Evolutionary conservation across 64 coral and sea anemone species (phyloP).

Genomic region (Montipora capricornis): DNA sequence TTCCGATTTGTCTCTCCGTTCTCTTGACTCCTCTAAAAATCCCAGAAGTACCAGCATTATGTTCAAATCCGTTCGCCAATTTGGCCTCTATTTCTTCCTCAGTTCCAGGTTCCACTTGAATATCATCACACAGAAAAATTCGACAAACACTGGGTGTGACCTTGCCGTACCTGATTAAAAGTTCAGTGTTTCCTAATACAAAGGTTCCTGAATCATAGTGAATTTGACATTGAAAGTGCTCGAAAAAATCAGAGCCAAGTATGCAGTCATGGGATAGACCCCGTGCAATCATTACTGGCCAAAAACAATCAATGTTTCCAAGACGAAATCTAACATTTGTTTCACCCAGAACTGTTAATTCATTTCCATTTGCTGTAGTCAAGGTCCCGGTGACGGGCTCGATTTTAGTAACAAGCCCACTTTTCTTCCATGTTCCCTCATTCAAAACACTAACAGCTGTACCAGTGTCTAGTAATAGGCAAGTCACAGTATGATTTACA

Average conservation of each 20-base stretch:
- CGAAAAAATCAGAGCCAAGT: slow-evolving; percentile 57
- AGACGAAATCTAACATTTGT: slow-evolving; percentile 73
- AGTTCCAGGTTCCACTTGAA: slow-evolving; percentile 52
- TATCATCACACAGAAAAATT: slow-evolving; percentile 54
- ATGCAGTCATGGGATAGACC: slow-evolving; percentile 62
- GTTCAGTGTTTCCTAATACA: neutral
- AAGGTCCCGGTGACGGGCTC: neutral
- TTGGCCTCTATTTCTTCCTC: slow-evolving; percentile 39
- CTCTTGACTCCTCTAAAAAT: slow-evolving; percentile 60
- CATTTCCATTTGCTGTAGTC: slow-evolving; percentile 33
- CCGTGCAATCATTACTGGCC: slow-evolving; percentile 56
- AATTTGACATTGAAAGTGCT: slow-evolving; percentile 65
- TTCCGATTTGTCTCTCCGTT: slow-evolving; percentile 17
- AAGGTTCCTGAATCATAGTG: slow-evolving; percentile 38
- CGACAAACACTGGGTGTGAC: slow-evolving; percentile 45
- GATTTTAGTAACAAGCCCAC: slow-evolving; percentile 12
- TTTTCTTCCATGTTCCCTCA: slow-evolving; percentile 38
- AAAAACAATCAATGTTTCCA: slow-evolving; percentile 55
- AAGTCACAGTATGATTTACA: slow-evolving; percentile 46
- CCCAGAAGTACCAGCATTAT: slow-evolving; percentile 49
- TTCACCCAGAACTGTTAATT: slow-evolving; percentile 46
- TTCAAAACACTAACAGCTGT: neutral
- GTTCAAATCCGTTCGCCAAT: slow-evolving; percentile 59
- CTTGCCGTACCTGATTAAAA: slow-evolving; percentile 57
- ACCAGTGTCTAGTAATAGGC: too few relatives aligned